Base-by-base conservation (phyloP, 2,797 vertebrate species). In the Rallus crepitans region DNA sequence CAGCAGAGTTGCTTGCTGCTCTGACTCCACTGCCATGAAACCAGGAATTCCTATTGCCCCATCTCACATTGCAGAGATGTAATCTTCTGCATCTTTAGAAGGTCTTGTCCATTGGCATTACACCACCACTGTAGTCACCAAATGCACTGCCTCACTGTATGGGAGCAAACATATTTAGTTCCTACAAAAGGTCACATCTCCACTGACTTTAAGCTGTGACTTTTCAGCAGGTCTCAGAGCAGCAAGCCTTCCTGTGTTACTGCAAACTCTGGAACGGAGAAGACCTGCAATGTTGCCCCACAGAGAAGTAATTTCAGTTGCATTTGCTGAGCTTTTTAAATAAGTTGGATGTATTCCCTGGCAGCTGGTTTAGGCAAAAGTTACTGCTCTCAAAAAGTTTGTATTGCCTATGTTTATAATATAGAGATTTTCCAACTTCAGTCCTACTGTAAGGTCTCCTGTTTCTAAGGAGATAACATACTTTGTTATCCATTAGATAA, bases 341-440 rank as follows among this genome's bases (percentile, higher is more conserved):
- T 50, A 47, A 82, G 33, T 4, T 0, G 0, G 19, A 35, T 9
- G 1, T 31, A 33, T 65, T 37, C 5, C 27, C 20, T 18, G 17
- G 18, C 17, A 75, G 19, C 6, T 33, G 21, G 20, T 40, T 81
- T 76, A 82, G 9, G 8, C 12, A 4, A 68, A 42, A 69, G 20
- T 14, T 78, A 6, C 21, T 68, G 18, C 23, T 60, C 81, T 50
- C 8, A 40, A 28, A 76, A 83, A 0, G 3, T 37, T 40, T 13
- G 73, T 75, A 35, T 47, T 83, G 27, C 9, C 19, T 83, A 28
- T 56, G 6, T 50, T 92, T 73, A 42, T 64, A 79, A 48, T 3
- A 21, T 11, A 73, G 39, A 66, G 31, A n/a, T 59, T 59, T 93
- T 66, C 12, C 10, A 28, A 12, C 3, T 73, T 70, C 23, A 76